These are phyloP conservation scores for Leptopilina syphax DNA, from an alignment of 2,888 invertebrate genomes.

Conservation along the genomic window DNA sequence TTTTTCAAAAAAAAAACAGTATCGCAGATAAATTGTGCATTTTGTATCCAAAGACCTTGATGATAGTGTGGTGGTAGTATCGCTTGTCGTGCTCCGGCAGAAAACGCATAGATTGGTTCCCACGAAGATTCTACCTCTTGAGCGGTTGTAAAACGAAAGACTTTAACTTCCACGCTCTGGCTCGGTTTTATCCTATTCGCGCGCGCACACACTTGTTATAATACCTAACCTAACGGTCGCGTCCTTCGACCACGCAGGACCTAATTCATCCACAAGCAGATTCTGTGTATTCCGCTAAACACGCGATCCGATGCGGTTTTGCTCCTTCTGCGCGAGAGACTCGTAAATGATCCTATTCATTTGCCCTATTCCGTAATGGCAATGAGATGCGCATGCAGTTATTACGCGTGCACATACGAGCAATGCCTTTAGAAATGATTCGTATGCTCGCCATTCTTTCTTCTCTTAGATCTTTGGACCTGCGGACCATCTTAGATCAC, in stretches of 20 bases:
- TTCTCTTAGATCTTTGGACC: no score
- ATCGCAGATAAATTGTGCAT: no score
- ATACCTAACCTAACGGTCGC: constrained; percentile 62
- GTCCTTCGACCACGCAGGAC: constrained; percentile 65
- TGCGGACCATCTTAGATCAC: no score
- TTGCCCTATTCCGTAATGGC: constrained; percentile 53
- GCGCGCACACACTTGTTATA: constrained; percentile 52
- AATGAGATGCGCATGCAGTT: constrained; percentile 51
- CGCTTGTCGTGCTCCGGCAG: constrained; percentile 50
- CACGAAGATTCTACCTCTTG: constrained; percentile 60
- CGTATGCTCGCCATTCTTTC: no score
- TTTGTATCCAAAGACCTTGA: no score
- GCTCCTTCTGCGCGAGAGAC: constrained; percentile 54
- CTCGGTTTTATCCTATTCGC: constrained; percentile 59
- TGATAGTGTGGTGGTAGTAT: no score
- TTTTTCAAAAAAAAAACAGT: no score
- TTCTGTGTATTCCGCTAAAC: constrained; percentile 51
- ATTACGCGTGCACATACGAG: constrained; percentile 46
- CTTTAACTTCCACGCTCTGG: constrained; percentile 52
- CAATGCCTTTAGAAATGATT: not conserved
- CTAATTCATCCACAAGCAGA: constrained; percentile 46
- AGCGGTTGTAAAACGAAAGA: constrained; percentile 56
- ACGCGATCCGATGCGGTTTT: constrained; percentile 61
- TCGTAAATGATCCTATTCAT: constrained; percentile 57
- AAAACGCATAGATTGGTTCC: constrained; percentile 64